Percentiles rank a stretch among this genome's conserved stretches.
These are phyloP conservation scores for Lottia gigantea DNA, from an alignment of 2,888 invertebrate species.

Conservation along the genomic window DNA sequence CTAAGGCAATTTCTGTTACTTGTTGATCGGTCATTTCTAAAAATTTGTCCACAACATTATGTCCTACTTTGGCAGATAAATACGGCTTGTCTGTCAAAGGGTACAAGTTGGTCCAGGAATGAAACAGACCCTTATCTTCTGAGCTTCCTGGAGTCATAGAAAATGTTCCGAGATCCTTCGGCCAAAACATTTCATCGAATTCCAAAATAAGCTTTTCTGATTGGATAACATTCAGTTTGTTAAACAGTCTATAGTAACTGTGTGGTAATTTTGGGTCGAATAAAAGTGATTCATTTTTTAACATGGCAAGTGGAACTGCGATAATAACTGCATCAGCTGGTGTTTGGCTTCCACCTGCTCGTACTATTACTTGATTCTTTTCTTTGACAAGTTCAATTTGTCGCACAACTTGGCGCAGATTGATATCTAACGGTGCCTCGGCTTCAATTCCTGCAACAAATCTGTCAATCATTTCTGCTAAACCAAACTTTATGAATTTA, in stretches of 20 bases:
- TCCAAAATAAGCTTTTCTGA: conserved; percentile 44
- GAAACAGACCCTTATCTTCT: conserved; percentile 42
- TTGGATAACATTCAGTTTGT: conserved; percentile 37
- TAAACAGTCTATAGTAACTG: conserved; percentile 37
- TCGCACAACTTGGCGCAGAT: conserved; percentile 46
- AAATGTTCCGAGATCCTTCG: conserved; percentile 51
- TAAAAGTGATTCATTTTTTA: conserved; percentile 38
- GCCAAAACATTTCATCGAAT: conserved; percentile 56
- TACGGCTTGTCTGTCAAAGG: conserved; percentile 38
- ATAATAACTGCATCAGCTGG: conserved; percentile 52
- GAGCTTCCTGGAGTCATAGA: conserved; percentile 37
- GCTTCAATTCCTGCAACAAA: conserved; percentile 46
- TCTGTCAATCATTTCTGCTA: conserved; percentile 47
- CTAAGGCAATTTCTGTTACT: conserved; percentile 35
- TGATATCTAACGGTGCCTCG: conserved; percentile 46
- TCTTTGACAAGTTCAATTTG: conserved; percentile 47
- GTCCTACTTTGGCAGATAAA: conserved; percentile 42
- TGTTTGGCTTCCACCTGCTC: conserved; percentile 45
- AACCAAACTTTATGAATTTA: conserved; percentile 49
- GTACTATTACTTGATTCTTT: conserved; percentile 42
- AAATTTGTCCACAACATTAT: conserved; percentile 38
- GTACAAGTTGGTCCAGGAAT: conserved; percentile 52
- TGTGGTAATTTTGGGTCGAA: conserved; percentile 52
- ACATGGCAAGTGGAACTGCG: conserved; percentile 49
- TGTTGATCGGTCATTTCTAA: conserved; percentile 44